Percentiles rank a stretch among this genome's conserved stretches.
Evolutionary conservation across 2,888 invertebrate genomes (phyloP).

Genomic region (Apoderus coryli): DNA sequence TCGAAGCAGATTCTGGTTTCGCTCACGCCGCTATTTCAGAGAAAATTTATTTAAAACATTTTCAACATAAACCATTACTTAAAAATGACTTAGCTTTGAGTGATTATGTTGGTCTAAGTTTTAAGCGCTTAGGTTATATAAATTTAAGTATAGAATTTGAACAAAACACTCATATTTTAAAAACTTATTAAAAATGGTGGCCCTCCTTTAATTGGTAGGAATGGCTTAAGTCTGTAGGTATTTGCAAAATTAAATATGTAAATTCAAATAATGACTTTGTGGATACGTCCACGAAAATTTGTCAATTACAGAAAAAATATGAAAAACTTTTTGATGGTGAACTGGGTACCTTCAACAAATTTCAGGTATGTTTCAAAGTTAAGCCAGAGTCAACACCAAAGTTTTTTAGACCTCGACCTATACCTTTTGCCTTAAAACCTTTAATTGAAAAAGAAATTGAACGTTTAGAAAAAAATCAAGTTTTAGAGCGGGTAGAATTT

Average conservation of each 20-base stretch:
- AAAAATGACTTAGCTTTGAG: constrained; percentile 12
- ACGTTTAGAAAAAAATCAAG: constrained; percentile 9
- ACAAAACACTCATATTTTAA: constrained; percentile 7
- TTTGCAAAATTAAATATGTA: constrained; percentile 9
- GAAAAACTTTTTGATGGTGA: constrained; percentile 6
- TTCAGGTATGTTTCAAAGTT: constrained; percentile 9
- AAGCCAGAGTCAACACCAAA: constrained; percentile 11
- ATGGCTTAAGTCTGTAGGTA: constrained; percentile 11
- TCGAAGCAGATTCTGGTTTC: constrained; percentile 13
- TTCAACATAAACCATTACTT: constrained; percentile 8
- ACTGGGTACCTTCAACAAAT: constrained; percentile 12
- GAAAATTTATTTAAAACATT: constrained; percentile 13
- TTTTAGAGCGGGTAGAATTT: constrained; percentile 10
- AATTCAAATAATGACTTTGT: neutral
- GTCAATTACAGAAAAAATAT: constrained; percentile 3
- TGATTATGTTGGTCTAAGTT: constrained; percentile 13
- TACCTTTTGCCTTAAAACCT: constrained; percentile 13
- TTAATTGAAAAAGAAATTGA: constrained; percentile 14
- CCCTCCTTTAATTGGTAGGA: constrained; percentile 13
- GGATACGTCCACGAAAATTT: neutral
- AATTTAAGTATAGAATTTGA: constrained; percentile 12
- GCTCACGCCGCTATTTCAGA: constrained; percentile 14
- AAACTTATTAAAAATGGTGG: constrained; percentile 13
- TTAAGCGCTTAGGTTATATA: constrained; percentile 12
- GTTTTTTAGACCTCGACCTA: constrained; percentile 13